A percentile compares a stretch with the other conserved stretches of the same genome.
Evolutionary conservation across 2,113 vertebrate genomes (phyloP).

Genomic region (Calypte anna): DNA sequence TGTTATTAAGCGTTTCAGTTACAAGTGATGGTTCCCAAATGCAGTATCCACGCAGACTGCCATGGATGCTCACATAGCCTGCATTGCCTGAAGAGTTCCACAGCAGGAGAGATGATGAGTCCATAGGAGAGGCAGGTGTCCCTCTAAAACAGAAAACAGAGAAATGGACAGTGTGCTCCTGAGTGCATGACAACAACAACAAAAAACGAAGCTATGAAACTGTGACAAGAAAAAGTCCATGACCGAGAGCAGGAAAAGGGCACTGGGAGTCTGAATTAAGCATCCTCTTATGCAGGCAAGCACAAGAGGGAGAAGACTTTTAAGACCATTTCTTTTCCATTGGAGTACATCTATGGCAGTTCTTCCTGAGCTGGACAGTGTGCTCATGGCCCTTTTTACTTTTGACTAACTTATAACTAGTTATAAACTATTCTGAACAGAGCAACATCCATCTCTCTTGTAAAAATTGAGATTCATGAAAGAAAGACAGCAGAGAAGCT

Average conservation of each 20-base stretch:
- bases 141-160: accelerated
- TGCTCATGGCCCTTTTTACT: neutral
- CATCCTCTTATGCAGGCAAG: neutral
- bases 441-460: neutral
- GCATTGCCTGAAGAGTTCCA: accelerated
- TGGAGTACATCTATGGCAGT: neutral
- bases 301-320: no score
- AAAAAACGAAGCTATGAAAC: neutral
- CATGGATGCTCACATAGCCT: neutral
- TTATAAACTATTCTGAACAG: neutral
- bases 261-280: neutral
- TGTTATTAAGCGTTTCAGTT: neutral
- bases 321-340: neutral
- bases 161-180: neutral
- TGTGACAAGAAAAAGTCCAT: accelerated
- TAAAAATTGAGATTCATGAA: neutral
- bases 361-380: neutral
- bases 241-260: neutral
- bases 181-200: neutral
- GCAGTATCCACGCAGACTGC: neutral
- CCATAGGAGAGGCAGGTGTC: neutral
- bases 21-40: neutral
- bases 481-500: neutral
- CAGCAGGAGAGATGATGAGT: neutral
- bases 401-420: neutral